Base-by-base conservation (phyloP, 2,113 vertebrate species). In the Lophotis ruficrista region DNA sequence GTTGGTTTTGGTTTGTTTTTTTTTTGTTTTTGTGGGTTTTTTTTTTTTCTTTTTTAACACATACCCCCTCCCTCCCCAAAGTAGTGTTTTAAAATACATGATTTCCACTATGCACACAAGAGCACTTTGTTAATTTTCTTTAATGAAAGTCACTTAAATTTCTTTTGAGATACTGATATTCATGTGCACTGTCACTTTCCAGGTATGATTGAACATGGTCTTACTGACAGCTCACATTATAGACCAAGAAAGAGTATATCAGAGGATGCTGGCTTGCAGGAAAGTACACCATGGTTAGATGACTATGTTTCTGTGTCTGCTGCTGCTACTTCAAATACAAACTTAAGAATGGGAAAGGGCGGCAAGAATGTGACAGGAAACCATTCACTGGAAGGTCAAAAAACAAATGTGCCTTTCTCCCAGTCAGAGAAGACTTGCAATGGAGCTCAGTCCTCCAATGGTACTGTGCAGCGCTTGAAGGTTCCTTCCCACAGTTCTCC, bases 141-240 rank as follows among this genome's bases (percentile, higher is more conserved):
- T 28, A n/a, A 15, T 15, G 37, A 4, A 62, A 77, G 27, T 62
- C 7, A 45, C 19, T 61, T 38, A 14, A 21, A 13, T 65, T 41
- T 37, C 22, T 37, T 0, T 7, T 43, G 56, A 87, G 57, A 20
- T 71, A 51, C 43, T 95, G 61, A 37, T 71, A 33, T 2, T 83
- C 0, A 0, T 37, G 10, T 10, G 2, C 91, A 56, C 48, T 83
- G 15, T 73, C 51, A 0, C 77, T 83, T 97, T 96, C 31, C 85
- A 99, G 99, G 99, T 58, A 98, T 99, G 99, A 98, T 99, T 41
- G 99, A 99, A 87, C 99, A 99, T 54, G 99, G 99, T 88, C 98
- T 99, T 80, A 98, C 97, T 64, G 99, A 99, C 97, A 99, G 98
- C 60, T 99, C 99, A 23, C 99, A 99, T 72, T 99, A 99, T 70